phyloP scores from a whole-genome alignment of 37 sponge, comb jelly and placozoan genomes.

The Aphrocallistes beatrix region DNA sequence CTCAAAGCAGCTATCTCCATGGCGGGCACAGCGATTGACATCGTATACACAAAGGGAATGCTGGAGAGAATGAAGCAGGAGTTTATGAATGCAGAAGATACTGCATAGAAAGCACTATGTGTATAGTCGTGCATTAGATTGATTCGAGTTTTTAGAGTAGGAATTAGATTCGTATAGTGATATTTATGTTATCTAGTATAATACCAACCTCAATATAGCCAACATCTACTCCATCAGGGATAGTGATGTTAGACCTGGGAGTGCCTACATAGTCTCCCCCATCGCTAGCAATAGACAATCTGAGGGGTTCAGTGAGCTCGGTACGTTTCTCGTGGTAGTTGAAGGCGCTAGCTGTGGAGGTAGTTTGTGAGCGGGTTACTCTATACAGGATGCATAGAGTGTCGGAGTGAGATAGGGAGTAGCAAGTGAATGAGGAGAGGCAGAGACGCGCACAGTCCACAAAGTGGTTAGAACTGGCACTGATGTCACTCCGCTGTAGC shows the following conservation, averaged over 20 bases:
- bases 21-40: constrained; percentile 56
- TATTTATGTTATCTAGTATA: no score
- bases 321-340: not conserved
- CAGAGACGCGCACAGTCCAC: constrained; percentile 3
- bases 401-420: not conserved
- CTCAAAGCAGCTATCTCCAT: constrained; percentile 67
- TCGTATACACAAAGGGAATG: constrained; percentile 43
- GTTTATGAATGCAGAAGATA: no score
- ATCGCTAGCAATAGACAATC: not conserved
- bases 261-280: not conserved
- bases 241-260: not conserved
- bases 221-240: not conserved
- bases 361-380: not conserved
- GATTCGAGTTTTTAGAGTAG: no score
- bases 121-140: no score
- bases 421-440: not conserved
- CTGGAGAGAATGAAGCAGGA: no score
- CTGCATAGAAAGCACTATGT: no score
- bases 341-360: not conserved
- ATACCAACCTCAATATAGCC: constrained; percentile 11
- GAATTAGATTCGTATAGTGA: no score
- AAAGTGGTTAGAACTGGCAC: not conserved
- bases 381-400: not conserved
- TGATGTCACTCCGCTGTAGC: not conserved
- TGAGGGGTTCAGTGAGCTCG: not conserved